phyloP scores from a whole-genome alignment of 2,888 invertebrate species.

The Epinotia brunnichana region DNA sequence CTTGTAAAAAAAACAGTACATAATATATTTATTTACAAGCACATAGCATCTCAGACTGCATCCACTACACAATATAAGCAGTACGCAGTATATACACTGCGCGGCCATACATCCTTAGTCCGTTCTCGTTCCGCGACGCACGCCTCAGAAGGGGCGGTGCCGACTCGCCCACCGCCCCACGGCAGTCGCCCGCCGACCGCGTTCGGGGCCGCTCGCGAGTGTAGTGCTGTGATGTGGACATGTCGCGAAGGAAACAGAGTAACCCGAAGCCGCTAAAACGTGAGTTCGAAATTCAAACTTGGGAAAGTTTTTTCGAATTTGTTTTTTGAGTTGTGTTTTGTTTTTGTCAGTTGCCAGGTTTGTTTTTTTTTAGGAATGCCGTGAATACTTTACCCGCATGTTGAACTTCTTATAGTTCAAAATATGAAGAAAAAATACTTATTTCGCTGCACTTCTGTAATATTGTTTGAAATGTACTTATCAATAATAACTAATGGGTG shows the following conservation, averaged over 20 bases:
- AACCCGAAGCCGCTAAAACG: conserved; percentile 98
- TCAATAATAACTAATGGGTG: neutral
- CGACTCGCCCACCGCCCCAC: conserved; percentile 35
- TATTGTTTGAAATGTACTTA: neutral
- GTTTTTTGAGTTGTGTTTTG: conserved; percentile 1
- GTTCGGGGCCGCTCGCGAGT: conserved; percentile 35
- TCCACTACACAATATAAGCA: conserved; percentile 2
- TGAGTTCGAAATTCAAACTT: conserved; percentile 79
- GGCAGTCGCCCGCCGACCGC: conserved; percentile 38
- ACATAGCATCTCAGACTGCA: conserved; percentile 24
- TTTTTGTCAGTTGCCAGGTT: neutral
- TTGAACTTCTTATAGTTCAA: neutral
- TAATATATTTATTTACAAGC: conserved; percentile 7
- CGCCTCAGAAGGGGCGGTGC: conserved; percentile 39
- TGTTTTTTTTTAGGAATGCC: neutral
- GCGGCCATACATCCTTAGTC: neutral
- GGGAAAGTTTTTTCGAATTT: neutral
- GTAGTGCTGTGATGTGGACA: conserved; percentile 70
- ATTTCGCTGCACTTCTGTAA: no score
- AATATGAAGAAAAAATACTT: neutral
- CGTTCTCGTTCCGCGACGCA: neutral
- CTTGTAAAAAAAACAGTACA: neutral
- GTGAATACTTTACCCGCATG: neutral
- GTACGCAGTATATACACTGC: conserved; percentile 15
- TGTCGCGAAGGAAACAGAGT: conserved; percentile 98